Percentiles rank a stretch among this genome's conserved stretches.
Evolutionary conservation across 2,888 invertebrate genomes (phyloP).

Genomic region (Ethmia dodecea): DNA sequence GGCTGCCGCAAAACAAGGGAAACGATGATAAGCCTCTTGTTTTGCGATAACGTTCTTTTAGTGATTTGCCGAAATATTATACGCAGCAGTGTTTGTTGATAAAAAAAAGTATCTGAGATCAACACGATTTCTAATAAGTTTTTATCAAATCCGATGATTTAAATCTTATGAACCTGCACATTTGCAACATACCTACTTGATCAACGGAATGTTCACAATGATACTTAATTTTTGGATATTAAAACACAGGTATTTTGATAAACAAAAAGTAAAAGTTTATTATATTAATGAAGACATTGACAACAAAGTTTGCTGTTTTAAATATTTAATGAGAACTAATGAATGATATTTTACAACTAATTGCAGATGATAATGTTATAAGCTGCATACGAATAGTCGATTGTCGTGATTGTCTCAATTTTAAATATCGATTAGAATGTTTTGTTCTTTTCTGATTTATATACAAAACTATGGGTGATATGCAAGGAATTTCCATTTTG

Average conservation of each 20-base stretch:
- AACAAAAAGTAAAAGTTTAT: neutral
- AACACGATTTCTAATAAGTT: too few species aligned
- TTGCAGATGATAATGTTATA: slow-evolving; percentile 49
- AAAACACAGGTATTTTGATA: neutral
- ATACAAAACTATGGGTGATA: slow-evolving; percentile 24
- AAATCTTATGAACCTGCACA: too few species aligned
- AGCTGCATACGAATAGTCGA: slow-evolving; percentile 67
- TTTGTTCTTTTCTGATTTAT: slow-evolving; percentile 31
- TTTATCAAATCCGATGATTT: too few species aligned
- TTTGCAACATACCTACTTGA: too few species aligned
- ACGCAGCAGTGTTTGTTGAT: too few species aligned
- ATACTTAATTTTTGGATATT: too few species aligned
- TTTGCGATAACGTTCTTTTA: slow-evolving; percentile 53
- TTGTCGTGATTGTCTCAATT: slow-evolving; percentile 51
- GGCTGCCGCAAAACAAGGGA: slow-evolving; percentile 60
- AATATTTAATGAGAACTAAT: slow-evolving; percentile 71
- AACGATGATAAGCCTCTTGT: slow-evolving; percentile 57
- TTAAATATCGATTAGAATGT: slow-evolving; percentile 29
- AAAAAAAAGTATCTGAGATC: too few species aligned
- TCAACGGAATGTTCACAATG: too few species aligned
- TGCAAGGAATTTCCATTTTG: slow-evolving; percentile 45
- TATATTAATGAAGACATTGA: slow-evolving; percentile 47
- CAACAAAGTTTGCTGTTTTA: slow-evolving; percentile 46
- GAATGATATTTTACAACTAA: slow-evolving; percentile 60
- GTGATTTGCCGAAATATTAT: slow-evolving; percentile 10